Percentiles rank a stretch among this genome's conserved stretches.
phyloP scores from a whole-genome alignment of 2,797 vertebrate species.

The Alcedo quadribrachys region DNA sequence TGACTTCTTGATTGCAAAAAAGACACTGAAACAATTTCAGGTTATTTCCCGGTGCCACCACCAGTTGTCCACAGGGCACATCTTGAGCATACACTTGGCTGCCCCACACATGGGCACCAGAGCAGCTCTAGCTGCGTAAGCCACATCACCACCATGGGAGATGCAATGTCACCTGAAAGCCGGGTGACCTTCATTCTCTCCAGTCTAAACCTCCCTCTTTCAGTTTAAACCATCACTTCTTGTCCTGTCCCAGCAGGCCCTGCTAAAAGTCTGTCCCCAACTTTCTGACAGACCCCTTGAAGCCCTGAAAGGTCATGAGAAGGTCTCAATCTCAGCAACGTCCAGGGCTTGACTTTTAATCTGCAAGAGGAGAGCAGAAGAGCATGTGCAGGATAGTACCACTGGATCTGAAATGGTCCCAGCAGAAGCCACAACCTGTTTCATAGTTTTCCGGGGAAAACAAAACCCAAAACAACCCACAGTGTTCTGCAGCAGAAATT shows the following conservation, averaged over 20 bases:
- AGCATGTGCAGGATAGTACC: neutral
- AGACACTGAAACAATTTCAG: neutral
- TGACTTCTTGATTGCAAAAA: neutral
- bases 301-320: neutral
- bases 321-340: neutral
- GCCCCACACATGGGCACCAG: fast-evolving
- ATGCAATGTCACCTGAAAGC: neutral
- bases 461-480: too few species aligned
- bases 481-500: neutral
- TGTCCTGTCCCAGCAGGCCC: neutral
- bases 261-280: neutral
- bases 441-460: neutral
- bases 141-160: fast-evolving
- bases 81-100: fast-evolving
- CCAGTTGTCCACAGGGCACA: fast-evolving
- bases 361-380: too few species aligned
- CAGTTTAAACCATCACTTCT: neutral
- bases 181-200: neutral
- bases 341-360: neutral
- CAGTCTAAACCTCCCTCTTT: neutral
- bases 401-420: neutral
- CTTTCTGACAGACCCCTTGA: neutral
- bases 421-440: neutral
- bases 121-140: neutral
- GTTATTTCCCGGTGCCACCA: neutral